A percentile compares a stretch with the other conserved stretches of the same genome.
Conservation (phyloP, 2,797 vertebrate species). For the Cephalopachus bancanus region DNA sequence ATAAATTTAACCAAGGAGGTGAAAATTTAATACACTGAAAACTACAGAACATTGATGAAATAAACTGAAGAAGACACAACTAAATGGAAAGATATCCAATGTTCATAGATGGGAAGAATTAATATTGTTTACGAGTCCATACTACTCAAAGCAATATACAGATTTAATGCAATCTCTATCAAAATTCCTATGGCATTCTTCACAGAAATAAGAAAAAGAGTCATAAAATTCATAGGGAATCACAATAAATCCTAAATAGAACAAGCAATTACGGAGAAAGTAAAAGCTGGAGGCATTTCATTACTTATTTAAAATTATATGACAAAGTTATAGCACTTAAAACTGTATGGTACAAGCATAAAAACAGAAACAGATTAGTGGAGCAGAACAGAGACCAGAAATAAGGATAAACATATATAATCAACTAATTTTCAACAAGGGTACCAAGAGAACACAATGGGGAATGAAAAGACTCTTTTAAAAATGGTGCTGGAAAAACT, state of each 20-base stretch:
- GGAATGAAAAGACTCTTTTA: not conserved
- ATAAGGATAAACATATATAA: not conserved
- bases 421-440: not conserved
- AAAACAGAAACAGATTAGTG: not conserved
- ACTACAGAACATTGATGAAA: not conserved
- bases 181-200: not conserved
- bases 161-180: not conserved
- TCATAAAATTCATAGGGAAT: not conserved
- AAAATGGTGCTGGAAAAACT: not conserved
- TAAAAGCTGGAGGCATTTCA: not conserved
- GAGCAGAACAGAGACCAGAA: not conserved
- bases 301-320: not conserved
- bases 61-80: not conserved
- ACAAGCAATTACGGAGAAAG: not conserved
- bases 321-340: not conserved
- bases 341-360: not conserved
- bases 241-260: not conserved
- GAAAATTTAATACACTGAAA: not conserved
- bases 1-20: not conserved
- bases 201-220: not conserved
- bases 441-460: not conserved
- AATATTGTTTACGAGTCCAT: not conserved
- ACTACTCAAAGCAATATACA: not conserved
- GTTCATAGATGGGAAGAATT: not conserved
- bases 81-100: not conserved